Evolutionary conservation across 2,113 vertebrate genomes (phyloP).

Genomic region (Phylloscopus whistleri): DNA sequence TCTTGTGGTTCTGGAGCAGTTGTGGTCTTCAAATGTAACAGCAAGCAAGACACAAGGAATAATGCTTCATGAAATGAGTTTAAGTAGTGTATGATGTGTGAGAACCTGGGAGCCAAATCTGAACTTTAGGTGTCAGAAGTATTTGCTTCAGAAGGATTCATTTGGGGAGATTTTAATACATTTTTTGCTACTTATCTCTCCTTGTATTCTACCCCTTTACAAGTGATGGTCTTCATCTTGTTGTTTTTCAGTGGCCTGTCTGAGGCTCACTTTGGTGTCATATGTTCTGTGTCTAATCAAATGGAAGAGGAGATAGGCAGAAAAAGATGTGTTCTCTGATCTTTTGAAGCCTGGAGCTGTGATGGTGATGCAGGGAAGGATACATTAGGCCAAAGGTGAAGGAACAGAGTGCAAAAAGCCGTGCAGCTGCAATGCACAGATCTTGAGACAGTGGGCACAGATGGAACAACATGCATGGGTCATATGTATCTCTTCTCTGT

Average conservation of each 20-base stretch:
- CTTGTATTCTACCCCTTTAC: not conserved
- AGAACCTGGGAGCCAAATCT: not conserved
- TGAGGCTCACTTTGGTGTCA: not conserved
- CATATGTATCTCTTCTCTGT: fast-evolving
- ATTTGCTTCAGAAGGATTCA: not conserved
- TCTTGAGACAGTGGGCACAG: not conserved
- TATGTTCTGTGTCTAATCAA: not conserved
- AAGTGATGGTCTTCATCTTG: not conserved
- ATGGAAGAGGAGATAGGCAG: not conserved
- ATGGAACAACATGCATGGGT: not conserved
- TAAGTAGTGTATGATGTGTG: not conserved
- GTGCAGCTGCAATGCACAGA: not conserved
- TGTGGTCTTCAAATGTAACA: not conserved
- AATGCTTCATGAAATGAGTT: not conserved
- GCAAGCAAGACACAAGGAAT: not conserved
- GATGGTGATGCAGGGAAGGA: not conserved
- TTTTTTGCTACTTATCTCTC: not conserved
- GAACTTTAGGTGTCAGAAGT: not conserved
- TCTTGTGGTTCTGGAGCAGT: not conserved
- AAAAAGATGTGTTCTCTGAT: not conserved
- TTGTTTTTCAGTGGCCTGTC: not conserved
- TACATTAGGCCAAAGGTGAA: not conserved
- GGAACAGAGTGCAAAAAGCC: not conserved
- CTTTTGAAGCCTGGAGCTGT: not conserved
- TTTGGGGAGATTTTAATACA: not conserved